Conservation (phyloP, 2,888 invertebrate genomes). For the Enchytraeus crypticus region DNA sequence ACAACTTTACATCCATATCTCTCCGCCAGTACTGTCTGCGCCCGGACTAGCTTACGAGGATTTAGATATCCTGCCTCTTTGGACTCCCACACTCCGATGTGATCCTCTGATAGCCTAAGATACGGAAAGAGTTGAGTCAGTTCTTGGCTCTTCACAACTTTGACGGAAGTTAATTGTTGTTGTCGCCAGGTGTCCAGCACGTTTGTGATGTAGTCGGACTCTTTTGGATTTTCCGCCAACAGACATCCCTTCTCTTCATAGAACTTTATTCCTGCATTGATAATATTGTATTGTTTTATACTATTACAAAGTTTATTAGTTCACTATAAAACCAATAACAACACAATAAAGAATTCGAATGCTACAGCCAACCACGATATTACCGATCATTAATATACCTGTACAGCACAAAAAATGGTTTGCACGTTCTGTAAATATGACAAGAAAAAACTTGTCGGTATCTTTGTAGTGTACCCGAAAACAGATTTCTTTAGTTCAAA, state of each 20-base stretch:
- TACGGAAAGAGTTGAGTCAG: not conserved
- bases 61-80: conserved; percentile 5
- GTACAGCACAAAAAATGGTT: no score
- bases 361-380: no score
- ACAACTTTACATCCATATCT: conserved; percentile 4
- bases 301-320: no score
- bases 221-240: not conserved
- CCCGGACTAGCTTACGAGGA: not conserved
- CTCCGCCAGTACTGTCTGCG: not conserved
- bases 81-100: not conserved
- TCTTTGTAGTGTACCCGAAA: no score
- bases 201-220: not conserved
- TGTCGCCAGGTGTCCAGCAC: no score
- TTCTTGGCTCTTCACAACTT: not conserved
- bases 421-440: no score
- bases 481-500: no score
- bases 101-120: not conserved
- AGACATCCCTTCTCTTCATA: conserved; percentile 9
- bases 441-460: no score
- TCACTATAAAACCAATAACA: no score
- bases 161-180: no score
- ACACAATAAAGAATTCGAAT: no score
- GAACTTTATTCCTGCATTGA: conserved; percentile 6
- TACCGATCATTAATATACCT: no score
- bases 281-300: not conserved